Base-by-base conservation (phyloP, 2,797 vertebrate species). In the Myotis planiceps region DNA sequence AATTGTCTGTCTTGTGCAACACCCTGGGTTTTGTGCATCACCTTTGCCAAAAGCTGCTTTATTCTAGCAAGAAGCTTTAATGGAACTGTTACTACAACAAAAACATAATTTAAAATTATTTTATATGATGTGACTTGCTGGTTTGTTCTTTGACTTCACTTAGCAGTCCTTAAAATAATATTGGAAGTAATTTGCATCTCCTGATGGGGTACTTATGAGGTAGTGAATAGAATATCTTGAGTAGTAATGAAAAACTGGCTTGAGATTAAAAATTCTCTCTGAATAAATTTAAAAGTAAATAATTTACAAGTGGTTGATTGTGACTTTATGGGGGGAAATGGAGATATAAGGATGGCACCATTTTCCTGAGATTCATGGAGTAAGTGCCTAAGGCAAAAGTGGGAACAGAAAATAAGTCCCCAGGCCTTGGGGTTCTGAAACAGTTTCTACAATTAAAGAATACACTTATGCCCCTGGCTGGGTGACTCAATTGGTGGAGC, bases 81-180 rank as follows among this genome's bases (percentile, higher is more conserved):
- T 78, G 29, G 13, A 76, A 87, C 45, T 93, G 51, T 85, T 69
- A 39, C 21, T 71, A 21, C 37, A 88, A 81, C 32, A 37, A 49
- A 76, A 82, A 47, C 34, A 81, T 39, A 96, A 80, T 83, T 90
- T 60, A 78, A 81, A 96, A 66, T 76, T 80, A 86, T 75, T 86
- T 86, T 78, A 27, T 80, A 27, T 63, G 71, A 25, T 60, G 21
- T 39, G 65, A 65, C 32, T 74, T 90, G 37, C 3, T 88, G 69
- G 49, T 63, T 75, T 39, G 69, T 78, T 88, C 65, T 65, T 65
- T 84, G 45, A 75, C 19, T 94, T 94, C 15, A 83, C 3, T 60
- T 94, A 68, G 34, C 37, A 86, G 53, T 93, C 27, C 55, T 88
- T 84, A 96, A 76, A 71, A 92, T 42, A 78, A 94, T 53, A 51